These are phyloP conservation scores for Gambusia affinis DNA, from an alignment of 2,113 vertebrate species.

Conservation along the genomic window DNA sequence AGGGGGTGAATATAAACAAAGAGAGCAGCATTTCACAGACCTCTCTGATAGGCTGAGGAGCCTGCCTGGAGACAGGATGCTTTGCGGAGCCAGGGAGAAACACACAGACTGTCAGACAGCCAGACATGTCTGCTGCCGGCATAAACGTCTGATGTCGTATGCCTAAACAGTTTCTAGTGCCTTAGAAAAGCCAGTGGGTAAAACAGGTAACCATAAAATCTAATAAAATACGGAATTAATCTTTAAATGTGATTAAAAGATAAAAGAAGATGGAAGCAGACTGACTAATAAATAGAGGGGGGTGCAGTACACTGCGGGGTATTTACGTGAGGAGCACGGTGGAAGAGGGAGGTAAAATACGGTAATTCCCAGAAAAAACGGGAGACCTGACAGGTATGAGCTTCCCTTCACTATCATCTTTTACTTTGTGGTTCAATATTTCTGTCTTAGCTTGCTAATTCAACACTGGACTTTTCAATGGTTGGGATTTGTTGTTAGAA, in stretches of 20 bases:
- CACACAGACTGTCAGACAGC: slow-evolving; percentile 29
- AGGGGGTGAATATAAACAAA: slow-evolving; percentile 57
- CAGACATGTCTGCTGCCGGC: slow-evolving; percentile 41
- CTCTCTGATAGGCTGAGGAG: slow-evolving; percentile 43
- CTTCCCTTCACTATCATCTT: background rate
- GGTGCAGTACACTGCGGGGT: too few species aligned
- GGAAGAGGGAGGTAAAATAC: too few species aligned
- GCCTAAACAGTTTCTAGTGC: slow-evolving; percentile 37
- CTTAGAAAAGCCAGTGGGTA: background rate
- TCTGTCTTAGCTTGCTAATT: slow-evolving; percentile 1
- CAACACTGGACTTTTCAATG: background rate
- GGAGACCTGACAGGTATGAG: too few species aligned
- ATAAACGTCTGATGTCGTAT: slow-evolving; percentile 20
- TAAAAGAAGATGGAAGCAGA: slow-evolving; percentile 1
- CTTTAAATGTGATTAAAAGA: background rate
- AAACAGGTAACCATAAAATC: slow-evolving; percentile 5
- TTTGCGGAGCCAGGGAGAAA: slow-evolving; percentile 41
- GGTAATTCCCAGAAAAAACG: too few species aligned
- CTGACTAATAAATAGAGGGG: background rate
- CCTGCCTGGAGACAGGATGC: slow-evolving; percentile 70
- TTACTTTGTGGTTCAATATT: background rate
- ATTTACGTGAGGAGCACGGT: too few species aligned
- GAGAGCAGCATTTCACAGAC: slow-evolving; percentile 51
- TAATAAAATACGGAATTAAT: background rate
- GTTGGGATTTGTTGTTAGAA: slow-evolving; percentile 9